A percentile compares a stretch with the other conserved stretches of the same genome.
Conservation (phyloP, 2,113 vertebrate species). For the Climacteris rufus region DNA sequence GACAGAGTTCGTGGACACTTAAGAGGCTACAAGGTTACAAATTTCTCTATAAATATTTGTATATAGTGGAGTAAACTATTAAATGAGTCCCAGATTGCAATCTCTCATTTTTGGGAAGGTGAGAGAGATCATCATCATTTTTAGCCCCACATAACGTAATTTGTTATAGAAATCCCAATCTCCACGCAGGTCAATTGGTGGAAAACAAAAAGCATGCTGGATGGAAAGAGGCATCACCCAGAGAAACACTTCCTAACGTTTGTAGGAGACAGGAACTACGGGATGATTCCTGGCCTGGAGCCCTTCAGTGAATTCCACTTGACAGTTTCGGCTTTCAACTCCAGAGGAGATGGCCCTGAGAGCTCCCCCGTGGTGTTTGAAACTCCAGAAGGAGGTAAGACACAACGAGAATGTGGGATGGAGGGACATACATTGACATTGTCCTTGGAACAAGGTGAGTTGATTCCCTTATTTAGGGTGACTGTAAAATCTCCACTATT, state of each 20-base stretch:
- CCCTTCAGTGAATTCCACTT: slow-evolving; percentile 92
- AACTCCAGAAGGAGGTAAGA: slow-evolving; percentile 95
- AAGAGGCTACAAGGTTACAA: slow-evolving; percentile 90
- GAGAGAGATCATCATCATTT: fast-evolving
- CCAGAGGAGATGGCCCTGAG: slow-evolving; percentile 89
- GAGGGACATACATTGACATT: background rate
- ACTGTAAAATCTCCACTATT: background rate
- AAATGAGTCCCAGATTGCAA: background rate
- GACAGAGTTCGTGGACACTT: slow-evolving; percentile 91
- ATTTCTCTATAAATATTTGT: background rate
- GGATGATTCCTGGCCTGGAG: slow-evolving; percentile 81
- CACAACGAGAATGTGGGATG: background rate
- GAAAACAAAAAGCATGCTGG: slow-evolving; percentile 83
- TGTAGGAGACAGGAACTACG: slow-evolving; percentile 77
- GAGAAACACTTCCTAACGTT: slow-evolving; percentile 80
- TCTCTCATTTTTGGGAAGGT: background rate
- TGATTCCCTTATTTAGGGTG: background rate
- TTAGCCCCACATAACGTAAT: background rate
- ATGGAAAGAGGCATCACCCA: slow-evolving; percentile 78
- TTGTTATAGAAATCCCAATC: background rate
- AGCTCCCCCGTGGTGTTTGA: slow-evolving; percentile 84
- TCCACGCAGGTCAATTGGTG: slow-evolving; percentile 87
- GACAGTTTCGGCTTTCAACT: slow-evolving; percentile 88
- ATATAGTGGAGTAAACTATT: background rate
- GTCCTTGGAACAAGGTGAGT: background rate